phyloP scores from a whole-genome alignment of 2,888 invertebrate genomes.

The Philereme transversata region DNA sequence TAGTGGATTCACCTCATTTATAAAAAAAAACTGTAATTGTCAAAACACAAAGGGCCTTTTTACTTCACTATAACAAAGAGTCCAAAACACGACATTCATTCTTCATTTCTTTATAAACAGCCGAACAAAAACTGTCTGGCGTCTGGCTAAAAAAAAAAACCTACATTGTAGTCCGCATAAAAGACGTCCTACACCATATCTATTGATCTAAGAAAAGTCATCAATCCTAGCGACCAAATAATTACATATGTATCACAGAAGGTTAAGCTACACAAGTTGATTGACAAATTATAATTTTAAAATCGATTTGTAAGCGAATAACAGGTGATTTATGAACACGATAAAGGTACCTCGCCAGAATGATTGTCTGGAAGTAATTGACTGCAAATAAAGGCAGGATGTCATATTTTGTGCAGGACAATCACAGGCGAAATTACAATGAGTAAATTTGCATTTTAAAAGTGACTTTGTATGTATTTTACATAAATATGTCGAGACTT shows the following conservation, averaged over 20 bases:
- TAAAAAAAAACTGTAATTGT: too few species aligned
- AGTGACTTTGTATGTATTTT: slow-evolving; percentile 24
- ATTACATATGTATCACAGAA: too few species aligned
- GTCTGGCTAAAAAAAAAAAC: slow-evolving; percentile 31
- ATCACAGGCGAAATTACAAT: slow-evolving; percentile 34
- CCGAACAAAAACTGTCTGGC: slow-evolving; percentile 28
- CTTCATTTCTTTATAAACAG: slow-evolving; percentile 23
- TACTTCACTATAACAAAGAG: background rate
- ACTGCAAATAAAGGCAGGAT: slow-evolving; percentile 33
- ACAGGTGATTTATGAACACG: too few species aligned
- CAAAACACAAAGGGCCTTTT: too few species aligned
- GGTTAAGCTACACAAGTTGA: too few species aligned
- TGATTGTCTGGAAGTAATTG: slow-evolving; percentile 18
- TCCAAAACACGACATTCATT: slow-evolving; percentile 23
- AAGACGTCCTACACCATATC: slow-evolving; percentile 23
- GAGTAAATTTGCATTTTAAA: slow-evolving; percentile 36
- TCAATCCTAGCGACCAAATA: slow-evolving; percentile 35
- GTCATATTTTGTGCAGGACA: slow-evolving; percentile 32
- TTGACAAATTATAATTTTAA: background rate
- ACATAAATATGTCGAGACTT: slow-evolving; percentile 11
- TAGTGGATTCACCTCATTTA: too few species aligned
- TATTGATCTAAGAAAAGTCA: slow-evolving; percentile 38
- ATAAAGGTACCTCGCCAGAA: too few species aligned
- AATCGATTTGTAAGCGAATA: background rate
- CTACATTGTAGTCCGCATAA: slow-evolving; percentile 31